A percentile compares a stretch with the other conserved stretches of the same genome.
Evolutionary conservation across 2,113 vertebrate genomes (phyloP).

Genomic region (Shinisaurus crocodilurus): DNA sequence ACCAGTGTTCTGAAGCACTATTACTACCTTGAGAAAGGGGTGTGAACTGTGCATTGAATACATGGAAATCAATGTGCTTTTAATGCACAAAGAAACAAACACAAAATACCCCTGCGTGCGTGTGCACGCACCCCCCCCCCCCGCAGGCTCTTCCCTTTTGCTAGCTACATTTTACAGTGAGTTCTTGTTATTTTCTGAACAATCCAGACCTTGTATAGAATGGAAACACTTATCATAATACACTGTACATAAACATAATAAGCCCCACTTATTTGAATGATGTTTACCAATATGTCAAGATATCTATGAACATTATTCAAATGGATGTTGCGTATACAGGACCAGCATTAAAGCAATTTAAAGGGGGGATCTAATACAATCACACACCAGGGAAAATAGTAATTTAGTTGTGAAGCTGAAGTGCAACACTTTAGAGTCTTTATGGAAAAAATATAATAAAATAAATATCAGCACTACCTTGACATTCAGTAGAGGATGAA

Average conservation of each 20-base stretch:
- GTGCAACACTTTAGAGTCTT: conserved; percentile 28
- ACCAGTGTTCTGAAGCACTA: no score
- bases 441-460: conserved; percentile 26
- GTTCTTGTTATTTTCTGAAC: neutral
- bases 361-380: neutral
- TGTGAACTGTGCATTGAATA: neutral
- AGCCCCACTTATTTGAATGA: conserved; percentile 39
- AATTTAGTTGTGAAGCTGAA: conserved; percentile 34
- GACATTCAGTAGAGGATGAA: neutral
- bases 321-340: conserved; percentile 32
- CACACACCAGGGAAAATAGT: conserved; percentile 32
- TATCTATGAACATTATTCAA: conserved; percentile 39
- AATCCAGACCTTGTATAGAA: neutral
- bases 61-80: neutral
- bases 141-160: neutral
- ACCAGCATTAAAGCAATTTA: neutral
- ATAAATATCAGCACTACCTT: neutral
- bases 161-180: neutral
- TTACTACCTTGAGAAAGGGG: neutral
- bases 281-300: conserved; percentile 46
- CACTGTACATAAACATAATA: conserved; percentile 18
- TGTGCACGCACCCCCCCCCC: no score
- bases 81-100: neutral
- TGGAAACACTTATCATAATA: neutral
- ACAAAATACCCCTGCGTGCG: no score